A percentile compares a stretch with the other conserved stretches of the same genome.
These are phyloP conservation scores for Graptemys geographica DNA, from an alignment of 2,797 vertebrate species.

Conservation along the genomic window DNA sequence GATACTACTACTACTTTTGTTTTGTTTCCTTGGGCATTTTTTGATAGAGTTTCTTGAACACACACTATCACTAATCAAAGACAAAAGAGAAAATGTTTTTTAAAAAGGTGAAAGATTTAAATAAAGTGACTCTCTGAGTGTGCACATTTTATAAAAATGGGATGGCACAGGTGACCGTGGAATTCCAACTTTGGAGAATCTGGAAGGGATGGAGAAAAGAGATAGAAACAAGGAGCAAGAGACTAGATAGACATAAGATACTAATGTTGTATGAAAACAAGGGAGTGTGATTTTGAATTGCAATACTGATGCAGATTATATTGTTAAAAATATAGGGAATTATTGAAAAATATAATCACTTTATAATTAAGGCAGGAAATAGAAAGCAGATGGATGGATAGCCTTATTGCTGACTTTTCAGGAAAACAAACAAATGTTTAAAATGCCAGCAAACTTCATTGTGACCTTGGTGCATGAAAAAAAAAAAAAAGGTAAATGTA, in stretches of 20 bases:
- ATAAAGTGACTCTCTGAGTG: slow-evolving; percentile 18
- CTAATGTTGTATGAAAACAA: neutral
- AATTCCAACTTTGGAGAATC: neutral
- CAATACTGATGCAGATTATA: neutral
- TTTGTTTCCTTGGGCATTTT: neutral
- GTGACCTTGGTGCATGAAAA: neutral
- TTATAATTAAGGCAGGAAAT: neutral
- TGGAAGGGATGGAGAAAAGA: neutral
- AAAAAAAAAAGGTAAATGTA: neutral
- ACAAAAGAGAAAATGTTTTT: neutral
- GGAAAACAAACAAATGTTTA: neutral
- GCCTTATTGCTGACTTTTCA: neutral
- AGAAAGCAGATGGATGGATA: neutral
- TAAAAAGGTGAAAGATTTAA: neutral
- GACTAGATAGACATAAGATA: neutral
- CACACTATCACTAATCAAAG: slow-evolving; percentile 23
- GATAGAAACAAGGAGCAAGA: neutral
- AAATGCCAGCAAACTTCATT: neutral
- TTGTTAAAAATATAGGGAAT: neutral
- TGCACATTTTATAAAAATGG: neutral
- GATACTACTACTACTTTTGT: neutral
- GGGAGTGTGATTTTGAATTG: neutral
- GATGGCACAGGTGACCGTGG: neutral
- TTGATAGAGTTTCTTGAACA: neutral
- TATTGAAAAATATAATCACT: neutral